A percentile compares a stretch with the other conserved stretches of the same genome.
These are phyloP conservation scores for Lytechinus variegatus DNA, from an alignment of 35 echinoderm and acorn worm species.

Conservation along the genomic window DNA sequence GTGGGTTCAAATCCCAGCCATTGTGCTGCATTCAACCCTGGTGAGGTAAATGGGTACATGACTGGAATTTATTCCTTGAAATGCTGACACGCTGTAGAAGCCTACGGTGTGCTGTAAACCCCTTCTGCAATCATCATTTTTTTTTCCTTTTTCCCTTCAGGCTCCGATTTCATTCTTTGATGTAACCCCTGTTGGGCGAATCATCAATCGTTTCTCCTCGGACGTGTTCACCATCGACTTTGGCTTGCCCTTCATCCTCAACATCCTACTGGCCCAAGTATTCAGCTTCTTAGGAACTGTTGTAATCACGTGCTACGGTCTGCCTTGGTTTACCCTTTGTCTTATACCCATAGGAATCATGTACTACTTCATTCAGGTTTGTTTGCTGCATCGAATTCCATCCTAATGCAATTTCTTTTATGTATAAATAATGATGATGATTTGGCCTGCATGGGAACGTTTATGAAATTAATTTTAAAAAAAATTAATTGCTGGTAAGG, in stretches of 20 bases:
- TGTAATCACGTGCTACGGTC: conserved; percentile 82
- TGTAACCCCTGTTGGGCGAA: conserved; percentile 87
- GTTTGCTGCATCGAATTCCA: not conserved
- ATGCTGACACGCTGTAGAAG: too few relatives aligned
- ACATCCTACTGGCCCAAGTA: conserved; percentile 87
- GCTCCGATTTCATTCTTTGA: conserved; percentile 97
- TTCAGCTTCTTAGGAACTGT: conserved; percentile 80
- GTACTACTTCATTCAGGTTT: conserved; percentile 89
- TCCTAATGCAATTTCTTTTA: too few relatives aligned
- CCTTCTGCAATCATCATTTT: not conserved
- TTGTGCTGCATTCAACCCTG: too few relatives aligned
- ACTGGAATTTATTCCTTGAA: too few relatives aligned
- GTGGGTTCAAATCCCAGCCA: too few relatives aligned
- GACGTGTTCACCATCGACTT: conserved; percentile 92
- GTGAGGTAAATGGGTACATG: too few relatives aligned
- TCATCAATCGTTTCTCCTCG: conserved; percentile 97
- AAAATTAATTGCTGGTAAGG: too few relatives aligned
- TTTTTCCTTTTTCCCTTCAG: conserved; percentile 48
- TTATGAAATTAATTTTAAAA: too few relatives aligned
- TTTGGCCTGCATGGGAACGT: too few relatives aligned
- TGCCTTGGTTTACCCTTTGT: conserved; percentile 88
- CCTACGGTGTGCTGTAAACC: not conserved
- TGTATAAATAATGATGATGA: too few relatives aligned
- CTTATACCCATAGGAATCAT: conserved; percentile 80
- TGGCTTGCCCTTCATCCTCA: conserved; percentile 86